phyloP scores from a whole-genome alignment of 2,888 invertebrate species.

The Tipula confusa region DNA sequence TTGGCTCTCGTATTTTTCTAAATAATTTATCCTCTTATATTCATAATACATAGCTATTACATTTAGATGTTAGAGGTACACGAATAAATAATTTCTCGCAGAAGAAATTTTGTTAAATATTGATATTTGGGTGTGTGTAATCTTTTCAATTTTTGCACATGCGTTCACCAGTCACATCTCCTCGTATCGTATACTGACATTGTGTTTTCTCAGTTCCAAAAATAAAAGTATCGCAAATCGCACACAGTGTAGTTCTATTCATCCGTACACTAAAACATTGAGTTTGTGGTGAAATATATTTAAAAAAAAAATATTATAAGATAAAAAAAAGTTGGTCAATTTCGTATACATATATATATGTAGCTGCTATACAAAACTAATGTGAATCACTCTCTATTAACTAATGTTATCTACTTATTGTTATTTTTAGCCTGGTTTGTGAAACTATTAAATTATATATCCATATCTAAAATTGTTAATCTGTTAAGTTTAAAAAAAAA shows the following conservation, averaged over 20 bases:
- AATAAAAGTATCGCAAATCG: conserved; percentile 13
- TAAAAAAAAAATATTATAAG: not conserved
- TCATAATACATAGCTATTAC: not conserved
- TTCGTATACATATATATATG: no score
- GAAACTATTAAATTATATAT: not conserved
- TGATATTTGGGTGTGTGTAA: conserved; percentile 25
- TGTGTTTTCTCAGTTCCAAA: not conserved
- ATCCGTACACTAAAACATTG: not conserved
- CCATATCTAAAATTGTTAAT: not conserved
- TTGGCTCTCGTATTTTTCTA: not conserved
- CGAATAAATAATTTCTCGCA: not conserved
- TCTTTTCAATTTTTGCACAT: not conserved
- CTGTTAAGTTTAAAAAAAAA: not conserved
- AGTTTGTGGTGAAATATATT: not conserved
- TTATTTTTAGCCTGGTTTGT: not conserved
- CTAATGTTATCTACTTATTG: not conserved
- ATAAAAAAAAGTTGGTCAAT: not conserved
- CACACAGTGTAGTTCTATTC: not conserved
- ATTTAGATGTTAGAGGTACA: not conserved
- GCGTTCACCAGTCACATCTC: not conserved
- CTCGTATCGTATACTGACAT: not conserved
- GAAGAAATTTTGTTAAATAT: not conserved
- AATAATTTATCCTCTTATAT: not conserved
- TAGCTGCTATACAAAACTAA: not conserved
- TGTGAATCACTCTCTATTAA: not conserved